These are phyloP conservation scores for Coregonus sp. DNA, from an alignment of 2,797 vertebrate genomes.

Conservation along the genomic window DNA sequence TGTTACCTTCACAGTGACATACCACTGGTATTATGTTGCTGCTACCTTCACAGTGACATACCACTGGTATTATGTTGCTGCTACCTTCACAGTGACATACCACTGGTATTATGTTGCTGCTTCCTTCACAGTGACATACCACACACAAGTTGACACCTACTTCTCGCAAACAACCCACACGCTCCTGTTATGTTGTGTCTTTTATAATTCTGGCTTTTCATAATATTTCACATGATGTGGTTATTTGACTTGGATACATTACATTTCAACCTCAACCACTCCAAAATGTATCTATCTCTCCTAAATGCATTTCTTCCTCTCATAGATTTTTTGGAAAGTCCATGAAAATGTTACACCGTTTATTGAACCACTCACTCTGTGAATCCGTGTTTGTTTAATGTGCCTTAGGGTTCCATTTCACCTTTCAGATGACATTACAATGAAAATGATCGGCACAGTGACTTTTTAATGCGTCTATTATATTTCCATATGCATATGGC, in stretches of 20 bases:
- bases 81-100: no score
- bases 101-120: background rate
- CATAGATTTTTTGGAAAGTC: background rate
- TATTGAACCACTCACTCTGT: background rate
- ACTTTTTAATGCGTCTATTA: constrained; percentile 41
- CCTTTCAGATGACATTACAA: constrained; percentile 26
- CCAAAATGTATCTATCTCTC: background rate
- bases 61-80: no score
- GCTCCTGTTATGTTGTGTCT: background rate
- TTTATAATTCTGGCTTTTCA: background rate
- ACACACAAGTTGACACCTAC: background rate
- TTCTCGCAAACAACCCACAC: background rate
- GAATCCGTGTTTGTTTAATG: constrained; percentile 14
- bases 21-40: no score
- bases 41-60: no score
- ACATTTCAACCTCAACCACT: background rate
- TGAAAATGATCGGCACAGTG: constrained; percentile 32
- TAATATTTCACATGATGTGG: background rate
- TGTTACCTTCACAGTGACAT: no score
- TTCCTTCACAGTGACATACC: background rate
- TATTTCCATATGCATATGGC: constrained; percentile 50
- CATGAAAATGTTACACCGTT: background rate
- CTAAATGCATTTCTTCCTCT: background rate
- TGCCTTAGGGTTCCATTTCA: constrained; percentile 7
- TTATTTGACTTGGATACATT: background rate